phyloP scores from a whole-genome alignment of 2,888 invertebrate genomes.

The Baccha elongata region DNA sequence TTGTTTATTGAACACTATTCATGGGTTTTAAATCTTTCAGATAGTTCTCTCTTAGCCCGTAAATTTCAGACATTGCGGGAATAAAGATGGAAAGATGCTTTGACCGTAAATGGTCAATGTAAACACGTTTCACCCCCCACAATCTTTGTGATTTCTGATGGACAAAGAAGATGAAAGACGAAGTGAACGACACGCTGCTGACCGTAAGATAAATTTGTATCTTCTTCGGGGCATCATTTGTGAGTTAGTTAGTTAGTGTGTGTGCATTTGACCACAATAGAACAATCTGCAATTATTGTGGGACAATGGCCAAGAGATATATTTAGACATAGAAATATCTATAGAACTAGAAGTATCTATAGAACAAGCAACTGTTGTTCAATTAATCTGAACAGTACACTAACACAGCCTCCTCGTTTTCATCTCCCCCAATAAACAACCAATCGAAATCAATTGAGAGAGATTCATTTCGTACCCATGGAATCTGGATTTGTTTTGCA shows the following conservation, averaged over 20 bases:
- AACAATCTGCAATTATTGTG: constrained; percentile 53
- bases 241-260: background rate
- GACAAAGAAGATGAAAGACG: constrained; percentile 11
- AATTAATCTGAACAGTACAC: constrained; percentile 38
- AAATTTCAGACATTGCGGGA: constrained; percentile 40
- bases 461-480: constrained; percentile 47
- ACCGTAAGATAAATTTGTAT: constrained; percentile 28
- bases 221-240: constrained; percentile 14
- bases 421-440: background rate
- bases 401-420: background rate
- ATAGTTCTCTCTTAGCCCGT: constrained; percentile 10
- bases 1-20: constrained; percentile 59
- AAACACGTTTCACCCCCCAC: constrained; percentile 60
- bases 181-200: background rate
- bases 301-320: constrained; percentile 55
- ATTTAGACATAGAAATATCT: background rate
- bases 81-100: constrained; percentile 32
- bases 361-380: constrained; percentile 59
- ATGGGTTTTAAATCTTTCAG: constrained; percentile 51
- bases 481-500: constrained; percentile 42
- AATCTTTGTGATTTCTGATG: constrained; percentile 4
- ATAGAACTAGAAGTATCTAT: constrained; percentile 1
- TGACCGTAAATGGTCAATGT: constrained; percentile 63
- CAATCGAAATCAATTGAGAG: constrained; percentile 22
- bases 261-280: constrained; percentile 30